Conservation (phyloP, 2,113 vertebrate species). For the Siphamia tubifer region DNA sequence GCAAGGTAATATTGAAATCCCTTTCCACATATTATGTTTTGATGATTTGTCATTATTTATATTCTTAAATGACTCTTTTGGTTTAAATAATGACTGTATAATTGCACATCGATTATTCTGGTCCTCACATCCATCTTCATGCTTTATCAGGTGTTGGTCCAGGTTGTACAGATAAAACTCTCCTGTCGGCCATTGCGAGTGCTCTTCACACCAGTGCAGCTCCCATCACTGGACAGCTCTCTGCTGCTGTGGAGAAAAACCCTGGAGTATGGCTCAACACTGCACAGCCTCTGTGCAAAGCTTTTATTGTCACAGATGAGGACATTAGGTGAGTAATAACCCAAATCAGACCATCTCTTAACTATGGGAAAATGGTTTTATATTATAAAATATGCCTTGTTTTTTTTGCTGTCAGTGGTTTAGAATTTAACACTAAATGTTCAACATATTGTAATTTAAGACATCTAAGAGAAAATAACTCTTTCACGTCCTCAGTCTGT, state of each 20-base stretch:
- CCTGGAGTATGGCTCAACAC: constrained; percentile 98
- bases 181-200: constrained; percentile 95
- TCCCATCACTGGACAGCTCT: constrained; percentile 96
- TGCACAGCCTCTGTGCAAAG: constrained; percentile 94
- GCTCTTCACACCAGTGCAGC: constrained; percentile 96
- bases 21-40: no score
- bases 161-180: constrained; percentile 94
- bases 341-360: no score
- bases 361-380: no score
- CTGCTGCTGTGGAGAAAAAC: constrained; percentile 96
- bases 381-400: no score
- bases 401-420: no score
- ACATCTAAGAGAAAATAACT: no score
- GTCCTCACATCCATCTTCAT: background rate
- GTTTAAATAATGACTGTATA: background rate
- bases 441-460: no score
- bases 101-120: background rate
- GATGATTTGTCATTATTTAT: no score
- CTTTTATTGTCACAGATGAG: constrained; percentile 97
- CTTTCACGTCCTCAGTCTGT: no score
- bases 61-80: background rate
- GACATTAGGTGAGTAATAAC: constrained; percentile 92
- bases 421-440: no score
- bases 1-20: constrained; percentile 92
- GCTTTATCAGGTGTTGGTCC: constrained; percentile 88